These are phyloP conservation scores for Myotis findleyi DNA, from an alignment of 2,797 vertebrate species.

Conservation along the genomic window DNA sequence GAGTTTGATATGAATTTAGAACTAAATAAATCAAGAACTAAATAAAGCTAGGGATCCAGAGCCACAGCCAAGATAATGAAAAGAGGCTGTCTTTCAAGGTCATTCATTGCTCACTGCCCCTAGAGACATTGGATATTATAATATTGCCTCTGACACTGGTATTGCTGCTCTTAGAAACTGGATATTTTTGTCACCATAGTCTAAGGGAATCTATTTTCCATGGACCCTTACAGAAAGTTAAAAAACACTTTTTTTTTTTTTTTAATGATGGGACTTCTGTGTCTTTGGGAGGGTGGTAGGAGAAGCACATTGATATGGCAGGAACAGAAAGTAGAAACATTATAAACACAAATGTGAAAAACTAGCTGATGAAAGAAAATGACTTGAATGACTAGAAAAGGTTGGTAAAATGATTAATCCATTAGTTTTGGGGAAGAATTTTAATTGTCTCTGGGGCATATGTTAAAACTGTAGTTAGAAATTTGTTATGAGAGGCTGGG, in stretches of 20 bases:
- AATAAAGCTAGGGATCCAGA: neutral
- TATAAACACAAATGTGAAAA: neutral
- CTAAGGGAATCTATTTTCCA: neutral
- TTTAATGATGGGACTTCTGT: neutral
- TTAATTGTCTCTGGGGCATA: neutral
- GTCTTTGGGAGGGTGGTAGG: neutral
- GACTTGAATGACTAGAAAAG: neutral
- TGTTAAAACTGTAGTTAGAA: constrained; percentile 14
- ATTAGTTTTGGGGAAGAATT: neutral
- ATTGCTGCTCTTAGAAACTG: neutral
- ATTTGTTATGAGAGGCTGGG: neutral
- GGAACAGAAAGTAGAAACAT: neutral
- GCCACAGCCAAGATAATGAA: neutral
- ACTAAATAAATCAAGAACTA: too few relatives aligned
- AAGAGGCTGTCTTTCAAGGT: neutral
- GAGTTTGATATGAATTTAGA: neutral
- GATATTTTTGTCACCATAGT: neutral
- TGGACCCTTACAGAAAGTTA: neutral
- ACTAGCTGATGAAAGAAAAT: too few relatives aligned
- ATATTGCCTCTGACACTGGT: neutral
- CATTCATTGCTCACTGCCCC: neutral
- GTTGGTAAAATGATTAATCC: neutral
- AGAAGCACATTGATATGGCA: neutral
- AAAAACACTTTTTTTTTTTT: neutral
- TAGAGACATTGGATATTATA: neutral